Conservation (phyloP, 1,140 invertebrate species). For the Drosophila ambigua region DNA sequence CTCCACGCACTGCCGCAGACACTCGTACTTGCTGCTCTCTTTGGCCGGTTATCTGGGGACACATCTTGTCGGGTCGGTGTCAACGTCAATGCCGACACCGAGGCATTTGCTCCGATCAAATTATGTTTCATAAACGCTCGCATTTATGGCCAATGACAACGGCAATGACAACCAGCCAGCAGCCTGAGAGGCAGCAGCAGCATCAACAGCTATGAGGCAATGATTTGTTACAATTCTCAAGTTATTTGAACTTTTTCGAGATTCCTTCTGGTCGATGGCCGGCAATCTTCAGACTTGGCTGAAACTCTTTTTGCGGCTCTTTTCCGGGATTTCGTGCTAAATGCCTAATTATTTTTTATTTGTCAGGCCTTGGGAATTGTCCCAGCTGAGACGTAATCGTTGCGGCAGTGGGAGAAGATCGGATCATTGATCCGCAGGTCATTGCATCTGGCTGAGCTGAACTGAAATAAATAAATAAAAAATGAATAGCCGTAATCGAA, state of each 20-base stretch:
- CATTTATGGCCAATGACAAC: conserved; percentile 68
- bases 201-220: conserved; percentile 38
- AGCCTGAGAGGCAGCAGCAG: neutral
- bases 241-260: conserved; percentile 72
- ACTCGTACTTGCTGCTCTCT: neutral
- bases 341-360: conserved; percentile 60
- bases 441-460: no score
- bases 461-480: no score
- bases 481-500: no score
- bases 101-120: conserved; percentile 77
- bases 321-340: conserved; percentile 38
- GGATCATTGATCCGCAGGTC: no score
- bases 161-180: conserved; percentile 32
- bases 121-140: conserved; percentile 82
- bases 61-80: conserved; percentile 54
- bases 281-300: conserved; percentile 16
- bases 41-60: conserved; percentile 21
- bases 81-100: conserved; percentile 64
- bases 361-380: conserved; percentile 20
- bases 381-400: conserved; percentile 17
- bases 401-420: neutral
- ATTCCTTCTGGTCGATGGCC: conserved; percentile 27
- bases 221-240: conserved; percentile 76
- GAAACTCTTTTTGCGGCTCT: conserved; percentile 10
- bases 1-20: conserved; percentile 29